Evolutionary conservation across 2,888 invertebrate genomes (phyloP).

Genomic region (Heteromyza rotundicornis): DNA sequence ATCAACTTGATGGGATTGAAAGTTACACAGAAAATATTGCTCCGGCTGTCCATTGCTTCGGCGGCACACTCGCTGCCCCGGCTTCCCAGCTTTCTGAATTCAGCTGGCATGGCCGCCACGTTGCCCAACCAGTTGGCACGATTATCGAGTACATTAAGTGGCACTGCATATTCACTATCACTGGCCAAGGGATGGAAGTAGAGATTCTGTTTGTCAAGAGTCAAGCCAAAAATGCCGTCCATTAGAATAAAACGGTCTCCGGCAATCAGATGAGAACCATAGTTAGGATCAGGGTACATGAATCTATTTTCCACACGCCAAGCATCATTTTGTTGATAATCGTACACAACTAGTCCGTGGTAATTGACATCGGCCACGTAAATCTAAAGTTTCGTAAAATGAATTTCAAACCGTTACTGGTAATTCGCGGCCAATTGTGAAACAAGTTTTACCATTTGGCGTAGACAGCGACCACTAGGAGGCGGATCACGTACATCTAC

Average conservation of each 20-base stretch:
- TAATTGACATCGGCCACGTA: slow-evolving; percentile 66
- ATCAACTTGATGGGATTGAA: slow-evolving; percentile 71
- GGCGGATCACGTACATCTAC: slow-evolving; percentile 65
- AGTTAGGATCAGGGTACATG: slow-evolving; percentile 66
- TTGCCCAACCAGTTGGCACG: slow-evolving; percentile 59
- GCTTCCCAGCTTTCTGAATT: slow-evolving; percentile 64
- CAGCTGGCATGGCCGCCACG: slow-evolving; percentile 59
- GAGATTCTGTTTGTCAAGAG: slow-evolving; percentile 53
- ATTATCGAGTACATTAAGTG: slow-evolving; percentile 66
- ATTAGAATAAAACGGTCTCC: slow-evolving; percentile 68
- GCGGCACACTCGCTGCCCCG: slow-evolving; percentile 73
- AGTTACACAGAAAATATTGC: slow-evolving; percentile 65
- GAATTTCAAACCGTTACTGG: not conserved
- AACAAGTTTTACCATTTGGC: slow-evolving; percentile 68
- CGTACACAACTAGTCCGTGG: slow-evolving; percentile 68
- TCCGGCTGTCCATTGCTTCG: slow-evolving; percentile 66
- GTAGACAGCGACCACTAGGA: slow-evolving; percentile 59
- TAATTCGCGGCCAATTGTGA: slow-evolving; percentile 62
- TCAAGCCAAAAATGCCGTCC: slow-evolving; percentile 71
- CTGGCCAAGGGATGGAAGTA: slow-evolving; percentile 71
- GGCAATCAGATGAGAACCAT: slow-evolving; percentile 66
- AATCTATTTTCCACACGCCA: slow-evolving; percentile 69
- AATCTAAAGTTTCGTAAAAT: not conserved
- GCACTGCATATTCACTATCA: slow-evolving; percentile 66
- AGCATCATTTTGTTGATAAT: slow-evolving; percentile 62